Evolutionary conservation across 2,113 vertebrate species (phyloP), one percentile per base, ranked within the genome.

Genomic region (Tretioscincus oriximinensis): DNA sequence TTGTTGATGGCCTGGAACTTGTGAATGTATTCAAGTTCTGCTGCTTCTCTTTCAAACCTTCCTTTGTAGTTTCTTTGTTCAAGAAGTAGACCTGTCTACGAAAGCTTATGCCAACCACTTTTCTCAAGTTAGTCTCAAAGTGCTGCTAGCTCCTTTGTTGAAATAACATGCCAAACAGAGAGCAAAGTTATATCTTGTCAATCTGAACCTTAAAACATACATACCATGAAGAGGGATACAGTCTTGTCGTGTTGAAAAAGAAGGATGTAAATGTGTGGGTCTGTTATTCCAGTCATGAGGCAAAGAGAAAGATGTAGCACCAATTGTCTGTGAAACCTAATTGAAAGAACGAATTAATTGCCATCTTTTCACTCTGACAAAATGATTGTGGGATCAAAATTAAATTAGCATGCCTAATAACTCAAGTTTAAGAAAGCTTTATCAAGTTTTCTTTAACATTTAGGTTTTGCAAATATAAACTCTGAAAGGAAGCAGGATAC

Each of bases 161-260:
- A 21, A 75, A 61, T 75, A 24, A 63, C 41, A 31, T 26, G 31
- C 11, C 2, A 79, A 83, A 49, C 29, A 26, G 47, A 21, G 6
- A 11, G 70, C 26, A 21, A 77, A 21, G 3, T 10, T 65, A 12
- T 49, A 31, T 24, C 20, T 11, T 6, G 9, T 22, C 20, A 31
- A 49, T 29, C 63, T 8, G 24, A 63, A 7, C 11, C 20, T 14
- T 68, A 81, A 60, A 69, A 21, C 51, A 81, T 85, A 95, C 96
- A 88, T 80, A 99, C 97, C 96, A 85, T 97, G 96, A 76, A 98
- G 96, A 20, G 97, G 97, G 80, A 98, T 94, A 91, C 97, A 98
- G 83, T 95, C 96, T 82, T 96, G 96, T 90, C 97, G 97, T 28
- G 96, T 94, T 85, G 96, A 97, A 92, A 98, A 98, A 51, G 96